Evolutionary conservation across 2,797 vertebrate genomes (phyloP).

Genomic region (Lepidocolaptes lacrymiger): DNA sequence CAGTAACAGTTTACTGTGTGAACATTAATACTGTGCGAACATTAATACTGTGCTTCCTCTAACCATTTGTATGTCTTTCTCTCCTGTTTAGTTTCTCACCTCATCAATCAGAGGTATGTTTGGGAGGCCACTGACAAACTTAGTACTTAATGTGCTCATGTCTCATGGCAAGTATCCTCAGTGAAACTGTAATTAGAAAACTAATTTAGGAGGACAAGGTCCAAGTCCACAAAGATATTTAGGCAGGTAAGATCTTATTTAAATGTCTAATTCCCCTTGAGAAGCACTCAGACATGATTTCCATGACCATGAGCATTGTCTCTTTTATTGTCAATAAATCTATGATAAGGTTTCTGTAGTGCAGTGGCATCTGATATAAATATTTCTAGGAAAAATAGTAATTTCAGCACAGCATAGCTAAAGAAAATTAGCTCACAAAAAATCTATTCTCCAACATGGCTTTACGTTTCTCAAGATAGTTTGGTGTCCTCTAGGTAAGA

Average conservation of each 20-base stretch:
- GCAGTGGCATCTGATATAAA: background rate
- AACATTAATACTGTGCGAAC: background rate
- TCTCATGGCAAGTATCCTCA: background rate
- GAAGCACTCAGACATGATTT: background rate
- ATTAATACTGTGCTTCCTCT: background rate
- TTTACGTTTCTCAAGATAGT: background rate
- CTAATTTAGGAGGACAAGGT: background rate
- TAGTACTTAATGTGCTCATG: background rate
- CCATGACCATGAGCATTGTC: background rate
- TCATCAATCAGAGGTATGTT: background rate
- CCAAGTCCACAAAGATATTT: background rate
- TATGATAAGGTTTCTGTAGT: background rate
- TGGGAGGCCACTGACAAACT: background rate
- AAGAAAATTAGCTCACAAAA: background rate
- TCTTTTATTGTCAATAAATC: background rate
- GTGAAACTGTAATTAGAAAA: slow-evolving; percentile 17
- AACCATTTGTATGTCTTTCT: background rate
- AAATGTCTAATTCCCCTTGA: background rate
- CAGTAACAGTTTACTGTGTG: background rate
- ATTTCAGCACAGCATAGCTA: background rate
- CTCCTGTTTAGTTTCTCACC: background rate
- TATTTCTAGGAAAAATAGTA: background rate
- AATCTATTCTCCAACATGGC: background rate
- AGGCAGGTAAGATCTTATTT: background rate
- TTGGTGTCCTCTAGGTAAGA: background rate